A percentile compares a stretch with the other conserved stretches of the same genome.
phyloP scores from a whole-genome alignment of 23 tunicate species.

The Diplosoma virens region DNA sequence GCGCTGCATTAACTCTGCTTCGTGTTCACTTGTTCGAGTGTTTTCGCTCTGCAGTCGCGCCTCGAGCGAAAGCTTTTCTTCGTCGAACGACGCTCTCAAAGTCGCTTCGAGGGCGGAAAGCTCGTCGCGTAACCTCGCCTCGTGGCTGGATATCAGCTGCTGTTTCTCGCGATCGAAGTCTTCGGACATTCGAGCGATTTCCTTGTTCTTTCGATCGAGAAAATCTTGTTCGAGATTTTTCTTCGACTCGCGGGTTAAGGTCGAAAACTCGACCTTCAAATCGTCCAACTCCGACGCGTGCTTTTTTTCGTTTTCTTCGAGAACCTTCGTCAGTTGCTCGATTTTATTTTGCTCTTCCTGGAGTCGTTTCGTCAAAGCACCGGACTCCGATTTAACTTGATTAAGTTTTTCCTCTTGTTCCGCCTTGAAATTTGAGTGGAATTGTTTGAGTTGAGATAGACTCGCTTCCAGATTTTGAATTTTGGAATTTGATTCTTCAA shows the following conservation, averaged over 20 bases:
- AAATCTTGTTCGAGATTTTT: not conserved
- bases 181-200: not conserved
- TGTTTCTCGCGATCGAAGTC: conserved; percentile 22
- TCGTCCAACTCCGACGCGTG: not conserved
- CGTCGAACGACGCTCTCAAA: conserved; percentile 5
- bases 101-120: not conserved
- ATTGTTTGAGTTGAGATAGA: not conserved
- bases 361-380: conserved; percentile 2
- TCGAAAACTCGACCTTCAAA: not conserved
- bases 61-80: not conserved
- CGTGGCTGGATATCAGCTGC: not conserved
- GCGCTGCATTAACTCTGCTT: not conserved
- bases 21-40: not conserved
- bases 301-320: conserved; percentile 20
- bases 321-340: not conserved
- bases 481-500: not conserved
- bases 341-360: conserved; percentile 24
- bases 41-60: not conserved
- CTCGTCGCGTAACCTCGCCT: not conserved
- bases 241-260: not conserved
- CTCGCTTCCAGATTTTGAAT: not conserved
- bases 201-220: not conserved
- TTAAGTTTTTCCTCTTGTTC: conserved; percentile 2
- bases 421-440: not conserved
- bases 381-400: conserved; percentile 3